Evolutionary conservation across 2,888 invertebrate species (phyloP).

Genomic region (Athalia circularis): DNA sequence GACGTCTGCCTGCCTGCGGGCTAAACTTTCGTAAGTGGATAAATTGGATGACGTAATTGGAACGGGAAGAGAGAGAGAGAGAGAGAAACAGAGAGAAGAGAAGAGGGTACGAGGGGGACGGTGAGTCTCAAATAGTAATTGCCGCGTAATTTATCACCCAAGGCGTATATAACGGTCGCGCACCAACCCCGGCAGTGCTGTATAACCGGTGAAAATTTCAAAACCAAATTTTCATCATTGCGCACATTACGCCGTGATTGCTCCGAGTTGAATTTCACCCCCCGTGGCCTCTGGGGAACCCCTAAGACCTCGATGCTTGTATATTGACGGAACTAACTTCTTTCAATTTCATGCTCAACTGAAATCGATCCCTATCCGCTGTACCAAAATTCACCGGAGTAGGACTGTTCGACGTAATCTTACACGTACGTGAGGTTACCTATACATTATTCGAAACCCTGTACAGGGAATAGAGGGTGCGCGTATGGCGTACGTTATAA

Average conservation of each 20-base stretch:
- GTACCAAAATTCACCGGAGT: too few relatives aligned
- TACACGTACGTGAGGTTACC: too few relatives aligned
- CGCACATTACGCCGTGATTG: conserved; percentile 40
- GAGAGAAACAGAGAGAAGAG: conserved; percentile 46
- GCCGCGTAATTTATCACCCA: conserved; percentile 59
- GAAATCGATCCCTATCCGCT: conserved; percentile 18
- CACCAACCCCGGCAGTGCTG: background rate
- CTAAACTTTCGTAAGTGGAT: conserved; percentile 59
- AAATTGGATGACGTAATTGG: conserved; percentile 63
- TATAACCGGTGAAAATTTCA: conserved; percentile 33
- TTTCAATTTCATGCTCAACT: conserved; percentile 38
- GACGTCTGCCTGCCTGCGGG: conserved; percentile 48
- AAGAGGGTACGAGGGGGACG: conserved; percentile 48
- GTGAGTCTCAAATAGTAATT: conserved; percentile 58
- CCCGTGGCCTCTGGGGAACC: conserved; percentile 1
- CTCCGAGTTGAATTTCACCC: conserved; percentile 21
- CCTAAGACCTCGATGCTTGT: conserved; percentile 1
- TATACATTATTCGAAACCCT: too few relatives aligned
- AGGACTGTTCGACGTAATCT: too few relatives aligned
- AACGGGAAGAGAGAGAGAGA: conserved; percentile 48
- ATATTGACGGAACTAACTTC: conserved; percentile 28
- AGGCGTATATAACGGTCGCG: conserved; percentile 24
- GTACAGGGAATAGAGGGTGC: too few relatives aligned
- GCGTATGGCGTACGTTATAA: too few relatives aligned
- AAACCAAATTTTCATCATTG: conserved; percentile 41